Percentiles rank a stretch among this genome's conserved stretches.
phyloP scores from a whole-genome alignment of 1,140 invertebrate species.

The Diprion similis region DNA sequence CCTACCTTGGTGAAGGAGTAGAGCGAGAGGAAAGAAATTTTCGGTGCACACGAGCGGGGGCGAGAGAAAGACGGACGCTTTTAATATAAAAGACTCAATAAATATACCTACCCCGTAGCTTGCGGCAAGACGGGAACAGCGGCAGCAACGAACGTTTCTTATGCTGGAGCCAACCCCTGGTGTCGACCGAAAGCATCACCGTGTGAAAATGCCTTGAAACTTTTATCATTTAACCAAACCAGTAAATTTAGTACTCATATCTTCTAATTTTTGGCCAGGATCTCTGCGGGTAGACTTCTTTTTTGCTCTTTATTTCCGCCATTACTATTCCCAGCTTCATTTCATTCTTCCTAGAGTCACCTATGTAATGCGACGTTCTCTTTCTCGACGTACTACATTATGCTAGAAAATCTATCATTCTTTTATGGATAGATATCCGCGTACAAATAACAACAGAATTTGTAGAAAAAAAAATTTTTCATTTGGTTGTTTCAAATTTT shows the following conservation, averaged over 20 bases:
- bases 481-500: too few relatives aligned
- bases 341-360: too few relatives aligned
- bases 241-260: constrained; percentile 30
- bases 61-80: constrained; percentile 25
- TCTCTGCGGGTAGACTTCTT: not conserved
- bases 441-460: too few relatives aligned
- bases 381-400: too few relatives aligned
- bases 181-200: constrained; percentile 11
- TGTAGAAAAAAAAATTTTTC: too few relatives aligned
- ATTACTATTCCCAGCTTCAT: too few relatives aligned
- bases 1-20: not conserved
- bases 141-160: not conserved
- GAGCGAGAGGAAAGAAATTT: not conserved
- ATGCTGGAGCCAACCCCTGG: not conserved
- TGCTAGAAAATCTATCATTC: too few relatives aligned
- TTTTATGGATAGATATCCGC: too few relatives aligned
- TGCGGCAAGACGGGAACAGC: not conserved
- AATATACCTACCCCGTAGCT: constrained; percentile 32
- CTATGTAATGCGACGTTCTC: too few relatives aligned
- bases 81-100: constrained; percentile 47
- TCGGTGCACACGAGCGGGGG: constrained; percentile 16
- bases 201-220: constrained; percentile 22
- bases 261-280: constrained; percentile 36
- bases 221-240: constrained; percentile 41
- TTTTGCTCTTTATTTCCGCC: not conserved